phyloP scores from a whole-genome alignment of 2,888 invertebrate species.

The Allygus modestus region DNA sequence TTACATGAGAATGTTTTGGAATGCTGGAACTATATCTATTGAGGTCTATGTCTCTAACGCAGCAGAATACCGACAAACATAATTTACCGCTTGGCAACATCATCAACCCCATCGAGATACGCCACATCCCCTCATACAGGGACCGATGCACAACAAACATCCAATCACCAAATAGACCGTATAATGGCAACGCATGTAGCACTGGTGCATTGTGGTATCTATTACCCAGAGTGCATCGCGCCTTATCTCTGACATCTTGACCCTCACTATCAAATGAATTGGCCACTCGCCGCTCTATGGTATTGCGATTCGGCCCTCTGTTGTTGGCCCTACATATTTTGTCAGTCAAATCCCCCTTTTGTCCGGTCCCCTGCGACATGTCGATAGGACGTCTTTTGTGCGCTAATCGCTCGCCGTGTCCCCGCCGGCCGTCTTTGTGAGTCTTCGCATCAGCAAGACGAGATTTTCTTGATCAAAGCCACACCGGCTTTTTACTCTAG shows the following conservation, averaged over 20 bases:
- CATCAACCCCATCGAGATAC: not conserved
- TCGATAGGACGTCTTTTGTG: conserved; percentile 23
- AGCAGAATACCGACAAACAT: too few species aligned
- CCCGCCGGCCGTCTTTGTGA: too few species aligned
- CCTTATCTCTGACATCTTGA: conserved; percentile 48
- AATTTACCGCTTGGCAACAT: too few species aligned
- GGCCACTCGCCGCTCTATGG: conserved; percentile 43
- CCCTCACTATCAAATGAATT: conserved; percentile 43
- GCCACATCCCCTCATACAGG: not conserved
- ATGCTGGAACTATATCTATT: too few species aligned
- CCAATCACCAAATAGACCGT: conserved; percentile 51
- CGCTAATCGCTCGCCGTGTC: not conserved
- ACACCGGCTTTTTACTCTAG: not conserved
- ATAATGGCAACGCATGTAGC: conserved; percentile 32
- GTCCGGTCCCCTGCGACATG: not conserved
- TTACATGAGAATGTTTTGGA: too few species aligned
- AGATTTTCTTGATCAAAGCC: conserved; percentile 5
- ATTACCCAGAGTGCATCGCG: conserved; percentile 51
- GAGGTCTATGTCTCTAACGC: too few species aligned
- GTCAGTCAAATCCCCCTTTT: conserved; percentile 54
- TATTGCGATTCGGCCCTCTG: conserved; percentile 27
- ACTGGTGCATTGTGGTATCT: conserved; percentile 37
- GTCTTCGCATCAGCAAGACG: not conserved
- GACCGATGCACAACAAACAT: not conserved
- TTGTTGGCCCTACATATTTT: conserved; percentile 53